Base-by-base conservation (phyloP, 1,140 invertebrate genomes). In the Aricia agestis region DNA sequence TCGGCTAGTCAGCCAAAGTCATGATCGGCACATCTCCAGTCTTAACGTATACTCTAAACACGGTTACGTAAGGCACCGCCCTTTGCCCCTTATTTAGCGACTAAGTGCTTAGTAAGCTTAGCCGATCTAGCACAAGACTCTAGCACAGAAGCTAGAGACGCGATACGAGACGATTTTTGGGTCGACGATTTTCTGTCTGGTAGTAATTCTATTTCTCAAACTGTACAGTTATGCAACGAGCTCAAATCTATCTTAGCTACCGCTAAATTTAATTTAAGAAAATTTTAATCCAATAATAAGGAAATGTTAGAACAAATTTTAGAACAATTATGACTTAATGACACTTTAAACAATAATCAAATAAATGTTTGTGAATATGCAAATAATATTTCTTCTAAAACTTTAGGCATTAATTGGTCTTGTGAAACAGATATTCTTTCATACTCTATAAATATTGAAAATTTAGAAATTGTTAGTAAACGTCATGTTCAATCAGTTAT, bases 371-470 rank as follows among this genome's bases (percentile, higher is more conserved):
- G 25, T 25, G 25, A 25, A 25, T 25, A 25, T 25, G 25, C 25
- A 25, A 25, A 25, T 25, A 25, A 70, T 58, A 57, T 69, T 58
- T 45, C 67, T 63, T 73, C 73, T 17, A 79, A 79, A 72, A 75
- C 78, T 6, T 66, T 82, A 68, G 81, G 82, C 15, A 57, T 84
- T 36, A 70, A 74, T 61, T 83, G 82, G 80, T n/a, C 72, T 58
- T 75, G 74, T 36, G 63, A 73, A n/a, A 36, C 63, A 32, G 79
- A 84, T 68, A 63, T n/a, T 63, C 75, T 82, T 15, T 74, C 73
- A 15, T 82, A 76, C 69, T 45, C 68, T 32, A 68, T 78, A 32
- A 68, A 75, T 57, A 42, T 76, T n/a, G n/a, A 72, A 10, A 45
- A 57, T 17, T n/a, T 61, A 36, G 18, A 70, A 63, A 61, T 19